Evolutionary conservation across 2,888 invertebrate species (phyloP).

Genomic region (Hedychridium roseum): DNA sequence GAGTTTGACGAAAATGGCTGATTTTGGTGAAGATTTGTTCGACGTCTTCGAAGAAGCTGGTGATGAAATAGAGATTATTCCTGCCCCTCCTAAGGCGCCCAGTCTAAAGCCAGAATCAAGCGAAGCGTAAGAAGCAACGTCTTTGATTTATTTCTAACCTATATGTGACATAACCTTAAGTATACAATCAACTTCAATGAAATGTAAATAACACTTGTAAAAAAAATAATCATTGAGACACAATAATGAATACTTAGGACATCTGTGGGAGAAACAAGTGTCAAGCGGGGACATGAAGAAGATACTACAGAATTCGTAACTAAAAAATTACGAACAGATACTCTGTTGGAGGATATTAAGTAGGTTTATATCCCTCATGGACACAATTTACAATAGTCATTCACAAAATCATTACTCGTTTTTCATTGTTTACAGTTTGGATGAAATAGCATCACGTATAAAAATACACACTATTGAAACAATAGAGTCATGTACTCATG

Average conservation of each 20-base stretch:
- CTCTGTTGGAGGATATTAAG: conserved; percentile 56
- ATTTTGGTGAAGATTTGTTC: conserved; percentile 60
- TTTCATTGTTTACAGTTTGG: conserved; percentile 67
- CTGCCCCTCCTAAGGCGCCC: conserved; percentile 16
- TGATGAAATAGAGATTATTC: conserved; percentile 43
- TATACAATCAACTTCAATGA: not conserved
- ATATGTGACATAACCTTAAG: conserved; percentile 7
- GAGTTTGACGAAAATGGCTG: conserved; percentile 46
- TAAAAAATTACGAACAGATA: conserved; percentile 51
- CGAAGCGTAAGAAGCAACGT: conserved; percentile 20
- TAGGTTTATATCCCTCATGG: conserved; percentile 30
- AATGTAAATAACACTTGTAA: not conserved
- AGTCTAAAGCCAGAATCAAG: conserved; percentile 15
- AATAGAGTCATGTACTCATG: conserved; percentile 93
- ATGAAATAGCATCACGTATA: conserved; percentile 81
- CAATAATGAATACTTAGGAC: conserved; percentile 16
- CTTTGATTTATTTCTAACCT: conserved; percentile 8
- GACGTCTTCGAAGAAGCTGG: conserved; percentile 59
- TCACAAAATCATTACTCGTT: conserved; percentile 7
- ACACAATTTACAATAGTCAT: conserved; percentile 2
- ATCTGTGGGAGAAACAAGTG: conserved; percentile 14
- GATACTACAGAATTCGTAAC: conserved; percentile 15
- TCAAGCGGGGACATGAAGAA: conserved; percentile 39
- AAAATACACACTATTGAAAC: conserved; percentile 89
- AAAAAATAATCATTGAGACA: not conserved